phyloP scores from a whole-genome alignment of 92 coral and sea anemone species.

The Parazoanthus darwini region DNA sequence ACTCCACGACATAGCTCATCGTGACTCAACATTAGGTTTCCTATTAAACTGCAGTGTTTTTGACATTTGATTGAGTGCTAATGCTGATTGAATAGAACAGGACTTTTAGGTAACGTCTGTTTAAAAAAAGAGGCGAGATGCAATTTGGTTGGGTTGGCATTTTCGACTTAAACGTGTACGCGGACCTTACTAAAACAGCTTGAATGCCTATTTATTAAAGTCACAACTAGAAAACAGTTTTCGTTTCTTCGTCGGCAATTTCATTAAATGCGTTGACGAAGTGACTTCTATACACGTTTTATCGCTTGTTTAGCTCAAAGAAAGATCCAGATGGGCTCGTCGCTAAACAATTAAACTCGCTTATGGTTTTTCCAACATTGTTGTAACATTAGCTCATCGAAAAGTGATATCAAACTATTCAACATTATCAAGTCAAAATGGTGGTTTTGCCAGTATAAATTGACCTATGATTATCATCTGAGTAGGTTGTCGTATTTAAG shows the following conservation, averaged over 20 bases:
- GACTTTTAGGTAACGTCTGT: not conserved
- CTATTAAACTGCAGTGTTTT: no score
- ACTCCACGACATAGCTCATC: not conserved
- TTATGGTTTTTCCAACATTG: no score
- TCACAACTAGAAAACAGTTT: not conserved
- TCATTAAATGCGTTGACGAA: no score
- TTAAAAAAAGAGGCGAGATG: not conserved
- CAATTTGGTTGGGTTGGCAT: not conserved
- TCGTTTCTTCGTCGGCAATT: not conserved
- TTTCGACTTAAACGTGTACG: not conserved
- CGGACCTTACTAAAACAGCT: not conserved
- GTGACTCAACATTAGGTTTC: no score
- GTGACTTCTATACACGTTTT: no score
- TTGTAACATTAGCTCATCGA: not conserved
- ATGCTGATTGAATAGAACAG: not conserved
- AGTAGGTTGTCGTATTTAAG: not conserved
- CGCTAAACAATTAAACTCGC: not conserved
- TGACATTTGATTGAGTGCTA: no score
- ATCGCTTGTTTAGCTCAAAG: not conserved
- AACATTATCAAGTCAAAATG: not conserved
- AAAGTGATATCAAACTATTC: conserved; percentile 4
- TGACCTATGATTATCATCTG: not conserved
- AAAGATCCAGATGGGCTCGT: not conserved
- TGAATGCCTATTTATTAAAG: not conserved
- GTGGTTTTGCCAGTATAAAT: not conserved